phyloP scores from a whole-genome alignment of 2,888 invertebrate species.

The Teinopalpus imperialis region DNA sequence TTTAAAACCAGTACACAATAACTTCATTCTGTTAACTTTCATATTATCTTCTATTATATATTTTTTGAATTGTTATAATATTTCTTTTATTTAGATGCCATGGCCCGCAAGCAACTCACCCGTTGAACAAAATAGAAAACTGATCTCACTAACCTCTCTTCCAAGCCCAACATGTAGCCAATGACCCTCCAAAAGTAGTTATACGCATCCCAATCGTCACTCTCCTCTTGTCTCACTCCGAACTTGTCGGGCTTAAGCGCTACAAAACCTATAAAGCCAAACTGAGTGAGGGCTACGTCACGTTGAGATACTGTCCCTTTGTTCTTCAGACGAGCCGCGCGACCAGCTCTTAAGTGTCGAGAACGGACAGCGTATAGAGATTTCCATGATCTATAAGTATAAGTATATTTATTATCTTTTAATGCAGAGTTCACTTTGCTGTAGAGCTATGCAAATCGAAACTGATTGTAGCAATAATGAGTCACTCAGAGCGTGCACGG shows the following conservation, averaged over 20 bases:
- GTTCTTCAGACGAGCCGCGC: conserved; percentile 63
- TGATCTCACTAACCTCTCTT: conserved; percentile 83
- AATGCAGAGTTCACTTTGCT: too few species aligned
- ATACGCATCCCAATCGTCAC: conserved; percentile 87
- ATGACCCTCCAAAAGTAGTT: conserved; percentile 93
- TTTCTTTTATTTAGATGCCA: too few species aligned
- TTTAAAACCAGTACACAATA: too few species aligned
- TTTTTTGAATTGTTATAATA: too few species aligned
- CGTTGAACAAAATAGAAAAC: conserved; percentile 27
- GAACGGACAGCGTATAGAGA: conserved; percentile 85
- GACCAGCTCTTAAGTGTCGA: conserved; percentile 85
- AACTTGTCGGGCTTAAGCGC: conserved; percentile 84
- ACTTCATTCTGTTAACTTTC: too few species aligned
- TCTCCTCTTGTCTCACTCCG: conserved; percentile 82
- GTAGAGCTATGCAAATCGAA: too few species aligned
- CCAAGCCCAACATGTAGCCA: conserved; percentile 90
- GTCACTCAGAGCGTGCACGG: too few species aligned
- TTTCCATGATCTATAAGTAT: conserved; percentile 83
- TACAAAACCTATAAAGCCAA: conserved; percentile 91
- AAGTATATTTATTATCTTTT: too few species aligned
- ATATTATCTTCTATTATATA: too few species aligned
- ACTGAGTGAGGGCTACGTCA: conserved; percentile 93
- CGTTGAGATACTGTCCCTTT: conserved; percentile 87
- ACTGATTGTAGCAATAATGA: too few species aligned
- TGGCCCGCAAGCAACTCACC: too few species aligned